These are phyloP conservation scores for Sinotaia quadrata DNA, from an alignment of 2,888 invertebrate species.

Conservation along the genomic window DNA sequence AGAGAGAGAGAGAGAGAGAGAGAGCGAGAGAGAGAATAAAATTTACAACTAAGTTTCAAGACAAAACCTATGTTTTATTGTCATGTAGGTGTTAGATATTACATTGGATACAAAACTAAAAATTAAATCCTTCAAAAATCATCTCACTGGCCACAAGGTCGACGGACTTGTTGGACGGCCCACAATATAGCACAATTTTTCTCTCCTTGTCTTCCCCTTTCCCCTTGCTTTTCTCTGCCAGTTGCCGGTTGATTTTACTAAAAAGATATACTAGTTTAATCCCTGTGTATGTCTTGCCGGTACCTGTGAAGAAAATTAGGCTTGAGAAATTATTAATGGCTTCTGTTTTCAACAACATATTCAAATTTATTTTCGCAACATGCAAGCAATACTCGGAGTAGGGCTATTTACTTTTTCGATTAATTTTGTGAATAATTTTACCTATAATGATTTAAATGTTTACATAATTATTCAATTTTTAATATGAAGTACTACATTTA, in stretches of 20 bases:
- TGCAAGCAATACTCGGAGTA: no score
- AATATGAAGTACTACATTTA: no score
- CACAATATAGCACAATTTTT: conserved; percentile 65
- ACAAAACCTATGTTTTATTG: not conserved
- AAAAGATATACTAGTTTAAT: conserved; percentile 57
- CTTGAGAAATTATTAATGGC: not conserved
- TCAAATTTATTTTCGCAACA: no score
- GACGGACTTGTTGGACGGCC: conserved; percentile 68
- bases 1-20: not conserved
- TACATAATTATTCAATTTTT: no score
- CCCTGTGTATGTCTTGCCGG: conserved; percentile 65
- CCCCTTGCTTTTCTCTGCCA: conserved; percentile 35
- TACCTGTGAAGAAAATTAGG: conserved; percentile 48
- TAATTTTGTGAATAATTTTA: no score
- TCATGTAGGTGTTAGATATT: not conserved
- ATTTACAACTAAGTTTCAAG: not conserved
- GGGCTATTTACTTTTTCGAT: no score
- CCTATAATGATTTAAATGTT: no score
- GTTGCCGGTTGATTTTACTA: conserved; percentile 41
- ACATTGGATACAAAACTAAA: not conserved
- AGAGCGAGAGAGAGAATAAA: not conserved
- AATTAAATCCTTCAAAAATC: not conserved
- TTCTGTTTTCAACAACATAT: not conserved
- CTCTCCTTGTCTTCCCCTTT: conserved; percentile 35
- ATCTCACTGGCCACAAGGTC: conserved; percentile 64